Percentiles rank a stretch among this genome's conserved stretches.
phyloP scores from a whole-genome alignment of 1,140 invertebrate genomes.

The Drosophila guanche region DNA sequence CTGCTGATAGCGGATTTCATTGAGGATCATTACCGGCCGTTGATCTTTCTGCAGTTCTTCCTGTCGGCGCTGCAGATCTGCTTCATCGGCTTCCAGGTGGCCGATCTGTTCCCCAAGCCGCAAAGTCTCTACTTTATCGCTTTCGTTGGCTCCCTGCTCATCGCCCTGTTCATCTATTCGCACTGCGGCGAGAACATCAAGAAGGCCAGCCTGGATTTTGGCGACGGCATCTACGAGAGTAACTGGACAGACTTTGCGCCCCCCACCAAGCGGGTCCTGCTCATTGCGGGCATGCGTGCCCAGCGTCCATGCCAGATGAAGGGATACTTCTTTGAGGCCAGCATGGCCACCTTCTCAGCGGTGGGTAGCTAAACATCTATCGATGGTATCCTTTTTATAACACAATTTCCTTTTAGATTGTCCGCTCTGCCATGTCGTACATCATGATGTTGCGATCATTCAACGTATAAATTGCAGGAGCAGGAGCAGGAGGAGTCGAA shows the following conservation, averaged over 20 bases:
- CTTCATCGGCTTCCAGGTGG: constrained; percentile 68
- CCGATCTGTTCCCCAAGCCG: constrained; percentile 60
- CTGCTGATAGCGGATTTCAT: constrained; percentile 53
- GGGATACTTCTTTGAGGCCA: constrained; percentile 68
- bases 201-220: constrained; percentile 61
- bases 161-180: constrained; percentile 68
- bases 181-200: constrained; percentile 69
- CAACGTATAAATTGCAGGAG: constrained; percentile 30
- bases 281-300: constrained; percentile 57
- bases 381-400: background rate
- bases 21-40: constrained; percentile 32
- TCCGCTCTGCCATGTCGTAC: constrained; percentile 67
- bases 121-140: constrained; percentile 58
- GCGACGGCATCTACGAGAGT: constrained; percentile 51
- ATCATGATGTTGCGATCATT: constrained; percentile 73
- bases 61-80: constrained; percentile 60
- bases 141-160: constrained; percentile 59
- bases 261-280: constrained; percentile 36
- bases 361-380: constrained; percentile 14
- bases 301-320: constrained; percentile 61
- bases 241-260: constrained; percentile 55
- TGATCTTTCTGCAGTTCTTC: constrained; percentile 67
- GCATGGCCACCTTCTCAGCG: constrained; percentile 68
- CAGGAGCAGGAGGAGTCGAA: background rate
- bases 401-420: constrained; percentile 40